A percentile compares a stretch with the other conserved stretches of the same genome.
Conservation (phyloP, 2,888 invertebrate species). For the Ophion costatus region DNA sequence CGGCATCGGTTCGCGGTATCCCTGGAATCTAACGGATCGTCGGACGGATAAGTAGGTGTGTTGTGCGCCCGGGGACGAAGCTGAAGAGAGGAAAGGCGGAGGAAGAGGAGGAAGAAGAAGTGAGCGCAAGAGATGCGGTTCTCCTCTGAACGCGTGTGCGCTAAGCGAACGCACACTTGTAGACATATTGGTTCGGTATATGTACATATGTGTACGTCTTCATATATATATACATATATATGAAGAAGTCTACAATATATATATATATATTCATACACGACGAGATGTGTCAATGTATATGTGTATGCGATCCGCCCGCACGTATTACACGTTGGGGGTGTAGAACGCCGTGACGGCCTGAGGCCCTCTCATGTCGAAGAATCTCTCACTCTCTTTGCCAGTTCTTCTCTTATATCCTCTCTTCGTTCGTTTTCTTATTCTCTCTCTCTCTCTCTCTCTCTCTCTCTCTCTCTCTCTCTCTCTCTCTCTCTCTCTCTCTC, state of each 20-base stretch:
- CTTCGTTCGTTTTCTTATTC: slow-evolving; percentile 39
- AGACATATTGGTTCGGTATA: slow-evolving; percentile 13
- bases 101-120: slow-evolving; percentile 53
- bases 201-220: background rate
- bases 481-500: slow-evolving; percentile 20
- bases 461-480: slow-evolving; percentile 35
- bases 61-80: slow-evolving; percentile 62
- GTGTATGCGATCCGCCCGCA: slow-evolving; percentile 66
- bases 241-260: too few species aligned
- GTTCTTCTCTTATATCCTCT: slow-evolving; percentile 61
- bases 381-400: slow-evolving; percentile 66
- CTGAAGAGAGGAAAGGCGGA: slow-evolving; percentile 31
- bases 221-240: slow-evolving; percentile 2
- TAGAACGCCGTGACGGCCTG: slow-evolving; percentile 73
- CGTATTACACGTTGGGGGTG: slow-evolving; percentile 73
- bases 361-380: slow-evolving; percentile 75
- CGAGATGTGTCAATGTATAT: slow-evolving; percentile 39
- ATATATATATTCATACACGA: too few species aligned
- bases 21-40: slow-evolving; percentile 79
- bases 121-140: slow-evolving; percentile 58
- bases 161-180: slow-evolving; percentile 41
- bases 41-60: slow-evolving; percentile 74
- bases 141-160: slow-evolving; percentile 63
- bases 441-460: slow-evolving; percentile 14
- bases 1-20: slow-evolving; percentile 69